Evolutionary conservation across 2,888 invertebrate genomes (phyloP).

Genomic region (Odontocolon sp.): DNA sequence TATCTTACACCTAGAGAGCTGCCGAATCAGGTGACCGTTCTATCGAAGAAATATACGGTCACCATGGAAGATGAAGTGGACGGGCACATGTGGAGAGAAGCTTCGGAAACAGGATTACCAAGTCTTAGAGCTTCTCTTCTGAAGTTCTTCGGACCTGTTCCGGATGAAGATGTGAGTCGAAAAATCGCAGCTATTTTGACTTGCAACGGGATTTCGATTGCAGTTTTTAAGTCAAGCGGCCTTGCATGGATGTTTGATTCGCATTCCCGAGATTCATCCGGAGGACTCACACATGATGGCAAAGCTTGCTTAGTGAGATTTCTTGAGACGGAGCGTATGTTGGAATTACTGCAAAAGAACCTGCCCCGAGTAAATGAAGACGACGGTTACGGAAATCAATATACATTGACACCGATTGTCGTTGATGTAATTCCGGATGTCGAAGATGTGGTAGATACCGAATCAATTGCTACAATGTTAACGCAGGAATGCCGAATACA

Average conservation of each 20-base stretch:
- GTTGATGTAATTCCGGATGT: no score
- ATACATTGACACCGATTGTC: conserved; percentile 2
- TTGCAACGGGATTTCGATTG: neutral
- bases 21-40: neutral
- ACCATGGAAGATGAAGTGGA: neutral
- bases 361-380: neutral
- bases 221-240: neutral
- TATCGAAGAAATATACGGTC: neutral
- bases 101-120: neutral
- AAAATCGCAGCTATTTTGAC: neutral
- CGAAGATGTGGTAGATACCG: neutral
- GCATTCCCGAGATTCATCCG: conserved; percentile 5
- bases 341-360: neutral
- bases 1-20: neutral
- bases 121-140: neutral
- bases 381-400: conserved; percentile 5
- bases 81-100: neutral
- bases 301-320: conserved; percentile 10
- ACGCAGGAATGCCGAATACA: neutral
- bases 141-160: neutral
- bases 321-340: neutral
- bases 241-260: conserved; percentile 17
- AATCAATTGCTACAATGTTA: neutral
- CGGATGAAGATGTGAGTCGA: neutral
- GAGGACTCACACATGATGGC: neutral